These are phyloP conservation scores for Scyliorhinus canicula DNA, from an alignment of 2,797 vertebrate genomes.

Conservation along the genomic window DNA sequence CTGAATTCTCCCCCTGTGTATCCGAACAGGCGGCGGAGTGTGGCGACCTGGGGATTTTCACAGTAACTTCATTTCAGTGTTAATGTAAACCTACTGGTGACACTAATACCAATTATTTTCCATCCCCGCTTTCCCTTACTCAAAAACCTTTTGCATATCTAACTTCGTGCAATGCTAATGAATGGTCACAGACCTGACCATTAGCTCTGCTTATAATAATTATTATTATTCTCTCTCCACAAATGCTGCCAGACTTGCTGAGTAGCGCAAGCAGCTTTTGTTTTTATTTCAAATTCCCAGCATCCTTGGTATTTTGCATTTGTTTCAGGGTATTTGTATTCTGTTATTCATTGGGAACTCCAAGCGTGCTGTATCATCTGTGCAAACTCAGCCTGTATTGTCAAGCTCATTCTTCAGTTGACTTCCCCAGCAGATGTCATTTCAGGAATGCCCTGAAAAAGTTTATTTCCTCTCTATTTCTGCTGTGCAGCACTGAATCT, in stretches of 20 bases:
- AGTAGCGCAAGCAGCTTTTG: not conserved
- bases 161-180: too few relatives aligned
- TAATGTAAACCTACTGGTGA: too few relatives aligned
- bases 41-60: too few relatives aligned
- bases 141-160: too few relatives aligned
- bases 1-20: too few relatives aligned
- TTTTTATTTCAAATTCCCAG: not conserved
- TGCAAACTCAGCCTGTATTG: not conserved
- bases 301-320: not conserved
- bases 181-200: too few relatives aligned
- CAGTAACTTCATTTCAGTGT: too few relatives aligned
- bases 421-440: not conserved
- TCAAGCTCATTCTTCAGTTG: not conserved
- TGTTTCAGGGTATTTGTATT: not conserved
- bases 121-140: too few relatives aligned
- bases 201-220: too few relatives aligned
- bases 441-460: not conserved
- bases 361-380: not conserved
- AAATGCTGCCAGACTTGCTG: not conserved
- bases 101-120: too few relatives aligned
- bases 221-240: too few relatives aligned
- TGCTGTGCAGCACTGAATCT: not conserved
- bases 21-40: too few relatives aligned
- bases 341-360: not conserved
- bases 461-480: not conserved